phyloP scores from a whole-genome alignment of 2,113 vertebrate genomes.

The Paradoxurus hermaphroditus region DNA sequence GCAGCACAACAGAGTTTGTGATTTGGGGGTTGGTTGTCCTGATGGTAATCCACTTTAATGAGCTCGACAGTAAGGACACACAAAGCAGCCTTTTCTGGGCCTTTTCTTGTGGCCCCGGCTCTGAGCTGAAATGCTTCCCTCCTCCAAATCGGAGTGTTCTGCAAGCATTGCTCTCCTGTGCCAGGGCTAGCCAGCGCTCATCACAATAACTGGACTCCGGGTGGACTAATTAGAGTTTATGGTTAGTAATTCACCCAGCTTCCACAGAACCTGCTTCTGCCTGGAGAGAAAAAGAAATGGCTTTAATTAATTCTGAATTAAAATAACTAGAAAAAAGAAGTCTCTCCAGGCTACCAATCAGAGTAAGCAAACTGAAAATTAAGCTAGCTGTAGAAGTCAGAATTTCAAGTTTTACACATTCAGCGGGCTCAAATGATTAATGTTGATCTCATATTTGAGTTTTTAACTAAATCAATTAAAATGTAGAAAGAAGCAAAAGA shows the following conservation, averaged over 20 bases:
- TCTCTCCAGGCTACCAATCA: neutral
- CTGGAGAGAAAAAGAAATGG: neutral
- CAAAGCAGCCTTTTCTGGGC: neutral
- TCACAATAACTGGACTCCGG: neutral
- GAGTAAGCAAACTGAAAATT: slow-evolving; percentile 42
- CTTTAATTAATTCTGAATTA: slow-evolving; percentile 38
- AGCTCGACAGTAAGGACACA: neutral
- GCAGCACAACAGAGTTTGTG: neutral
- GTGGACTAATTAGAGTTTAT: neutral
- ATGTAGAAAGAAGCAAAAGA: slow-evolving; percentile 28
- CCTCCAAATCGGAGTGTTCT: neutral
- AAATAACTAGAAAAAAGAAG: slow-evolving; percentile 30
- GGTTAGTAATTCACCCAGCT: neutral
- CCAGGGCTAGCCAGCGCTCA: neutral
- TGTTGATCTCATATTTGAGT: neutral
- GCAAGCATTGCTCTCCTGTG: neutral
- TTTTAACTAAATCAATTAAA: neutral
- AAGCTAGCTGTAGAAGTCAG: neutral
- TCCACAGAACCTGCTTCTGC: neutral
- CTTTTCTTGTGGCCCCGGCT: neutral
- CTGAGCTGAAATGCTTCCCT: neutral
- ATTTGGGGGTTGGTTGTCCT: neutral
- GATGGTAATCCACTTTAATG: slow-evolving; percentile 38
- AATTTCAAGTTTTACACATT: neutral
- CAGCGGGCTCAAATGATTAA: neutral